Base-by-base conservation (phyloP, 1,140 invertebrate species). In the Lanistes nyassanus region DNA sequence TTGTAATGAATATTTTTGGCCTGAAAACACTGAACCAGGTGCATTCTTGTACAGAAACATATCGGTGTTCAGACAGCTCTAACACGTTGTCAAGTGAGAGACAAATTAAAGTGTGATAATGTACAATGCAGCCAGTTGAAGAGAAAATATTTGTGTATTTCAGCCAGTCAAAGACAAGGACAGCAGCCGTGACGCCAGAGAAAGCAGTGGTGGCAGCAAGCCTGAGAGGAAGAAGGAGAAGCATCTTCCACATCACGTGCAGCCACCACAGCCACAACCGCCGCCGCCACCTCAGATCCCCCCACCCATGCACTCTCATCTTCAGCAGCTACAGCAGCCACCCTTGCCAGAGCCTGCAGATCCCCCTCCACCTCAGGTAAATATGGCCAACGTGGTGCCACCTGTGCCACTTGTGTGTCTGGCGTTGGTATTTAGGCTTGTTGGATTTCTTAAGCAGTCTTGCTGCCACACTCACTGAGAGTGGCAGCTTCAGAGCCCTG, bases 141-240 rank as follows among this genome's bases (percentile, higher is more conserved):
- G 23, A 9, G 23, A 23, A 60, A 9, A 60, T 31, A 60, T 60
- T 53, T 60, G n/a, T 26, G 23, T 60, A 9, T 23, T 60, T n/a
- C 36, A 37, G 64, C 36, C 64, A 66, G 23, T 66, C 64, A 66
- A 23, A 66, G 56, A 60, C 23, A 60, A 60, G 56, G 56, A 60
- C 13, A 31, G 56, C 23, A 34, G n/a, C 6, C 29, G 68, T 13
- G 70, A 60, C 31, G 19, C 55, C 31, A 72, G 60, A 26, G 70
- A 72, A 3, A 39, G 56, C 34, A 72, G 70, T 42, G 70, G 70
- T 16, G 70, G 70, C 21, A 72, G 70, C 70, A 86, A 86, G 58
- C 69, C 79, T 11, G 84, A 84, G 42, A 83, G 80, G 58, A 84
- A 84, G 75, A 83, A 84, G 37, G 81, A 86, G 29, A 82, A 86